phyloP scores from a whole-genome alignment of 2,113 vertebrate genomes.

The Pampusana beccarii region DNA sequence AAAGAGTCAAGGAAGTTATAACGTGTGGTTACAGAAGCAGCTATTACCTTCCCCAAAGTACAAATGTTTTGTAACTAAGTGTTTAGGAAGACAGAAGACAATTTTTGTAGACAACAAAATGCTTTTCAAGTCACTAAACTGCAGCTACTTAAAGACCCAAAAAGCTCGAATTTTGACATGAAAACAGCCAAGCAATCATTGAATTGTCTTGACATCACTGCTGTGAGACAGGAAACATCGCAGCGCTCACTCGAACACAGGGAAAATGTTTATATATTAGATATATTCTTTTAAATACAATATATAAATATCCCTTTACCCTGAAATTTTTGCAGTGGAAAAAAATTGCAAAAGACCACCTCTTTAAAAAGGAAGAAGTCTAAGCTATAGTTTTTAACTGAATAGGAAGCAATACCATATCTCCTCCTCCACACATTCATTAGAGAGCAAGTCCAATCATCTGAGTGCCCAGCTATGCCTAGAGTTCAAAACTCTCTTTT shows the following conservation, averaged over 20 bases:
- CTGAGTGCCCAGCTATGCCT: neutral
- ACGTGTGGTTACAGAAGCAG: neutral
- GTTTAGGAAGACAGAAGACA: neutral
- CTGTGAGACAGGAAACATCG: neutral
- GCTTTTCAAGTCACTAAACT: neutral
- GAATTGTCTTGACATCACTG: neutral
- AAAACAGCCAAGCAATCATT: constrained; percentile 14
- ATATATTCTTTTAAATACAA: no score
- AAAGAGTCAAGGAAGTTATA: neutral
- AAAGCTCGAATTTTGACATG: neutral
- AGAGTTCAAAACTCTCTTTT: neutral
- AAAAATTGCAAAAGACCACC: neutral
- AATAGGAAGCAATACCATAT: neutral
- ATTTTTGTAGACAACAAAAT: neutral
- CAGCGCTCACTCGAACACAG: neutral
- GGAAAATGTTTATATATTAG: neutral
- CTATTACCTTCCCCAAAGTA: neutral
- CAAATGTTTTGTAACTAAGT: constrained; percentile 39
- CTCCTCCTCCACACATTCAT: neutral
- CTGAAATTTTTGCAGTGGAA: neutral
- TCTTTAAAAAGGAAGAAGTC: neutral
- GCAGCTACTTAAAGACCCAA: neutral
- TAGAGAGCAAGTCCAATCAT: neutral
- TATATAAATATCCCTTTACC: neutral
- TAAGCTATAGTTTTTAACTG: neutral